Conservation (phyloP, 2,797 vertebrate genomes). For the Selene dorsalis region DNA sequence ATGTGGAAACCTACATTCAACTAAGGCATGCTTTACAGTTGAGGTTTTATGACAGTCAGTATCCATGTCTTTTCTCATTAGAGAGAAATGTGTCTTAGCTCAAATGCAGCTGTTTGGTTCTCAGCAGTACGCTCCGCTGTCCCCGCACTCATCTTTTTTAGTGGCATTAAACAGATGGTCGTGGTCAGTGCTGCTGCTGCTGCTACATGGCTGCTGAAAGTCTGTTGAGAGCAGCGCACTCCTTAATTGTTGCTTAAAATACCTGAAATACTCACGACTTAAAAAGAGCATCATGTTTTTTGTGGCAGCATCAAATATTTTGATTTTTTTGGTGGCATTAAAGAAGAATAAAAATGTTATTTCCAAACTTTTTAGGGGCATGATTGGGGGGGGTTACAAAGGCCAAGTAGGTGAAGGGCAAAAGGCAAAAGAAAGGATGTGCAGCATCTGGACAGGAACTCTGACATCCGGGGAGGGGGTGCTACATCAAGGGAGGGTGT, state of each 20-base stretch:
- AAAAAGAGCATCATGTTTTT: background rate
- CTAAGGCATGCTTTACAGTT: slow-evolving; percentile 7
- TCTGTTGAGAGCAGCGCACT: slow-evolving; percentile 27
- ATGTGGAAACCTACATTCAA: slow-evolving; percentile 12
- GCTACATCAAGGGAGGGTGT: slow-evolving; percentile 59
- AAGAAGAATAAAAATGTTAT: background rate
- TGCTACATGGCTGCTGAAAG: slow-evolving; percentile 37
- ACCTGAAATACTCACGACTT: slow-evolving; percentile 1
- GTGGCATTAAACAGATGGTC: slow-evolving; percentile 64
- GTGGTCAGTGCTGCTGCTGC: slow-evolving; percentile 45
- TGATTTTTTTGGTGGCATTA: background rate
- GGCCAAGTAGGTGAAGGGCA: background rate
- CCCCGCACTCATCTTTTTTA: slow-evolving; percentile 34
- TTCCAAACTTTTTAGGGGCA: background rate
- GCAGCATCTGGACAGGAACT: slow-evolving; percentile 77
- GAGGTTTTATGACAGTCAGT: slow-evolving; percentile 30
- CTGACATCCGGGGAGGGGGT: slow-evolving; percentile 59
- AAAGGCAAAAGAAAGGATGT: slow-evolving; percentile 54
- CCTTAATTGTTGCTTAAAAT: slow-evolving; percentile 45
- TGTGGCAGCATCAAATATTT: background rate
- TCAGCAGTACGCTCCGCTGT: slow-evolving; percentile 18
- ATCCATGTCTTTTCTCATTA: slow-evolving; percentile 39
- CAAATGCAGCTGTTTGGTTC: slow-evolving; percentile 38
- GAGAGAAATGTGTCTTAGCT: slow-evolving; percentile 18
- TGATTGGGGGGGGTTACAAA: slow-evolving; percentile 16